Percentiles rank a stretch among this genome's conserved stretches.
These are phyloP conservation scores for Brachylomia viminalis DNA, from an alignment of 2,888 invertebrate genomes.

Conservation along the genomic window DNA sequence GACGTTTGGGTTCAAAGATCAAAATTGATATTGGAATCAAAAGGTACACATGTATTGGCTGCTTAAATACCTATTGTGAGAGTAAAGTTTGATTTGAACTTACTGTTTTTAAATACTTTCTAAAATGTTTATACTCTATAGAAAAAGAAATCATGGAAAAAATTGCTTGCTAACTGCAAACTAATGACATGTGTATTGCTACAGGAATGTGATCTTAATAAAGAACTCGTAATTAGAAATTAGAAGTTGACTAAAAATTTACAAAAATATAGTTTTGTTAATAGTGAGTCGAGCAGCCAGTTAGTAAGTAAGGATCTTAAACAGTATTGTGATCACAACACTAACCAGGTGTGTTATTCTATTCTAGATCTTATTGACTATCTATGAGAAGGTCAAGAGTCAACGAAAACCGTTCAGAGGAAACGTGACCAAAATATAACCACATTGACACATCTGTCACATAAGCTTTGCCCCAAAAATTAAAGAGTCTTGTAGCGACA, in stretches of 20 bases:
- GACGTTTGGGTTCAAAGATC: slow-evolving; percentile 53
- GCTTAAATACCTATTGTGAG: slow-evolving; percentile 46
- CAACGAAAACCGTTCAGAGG: not conserved
- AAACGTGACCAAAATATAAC: not conserved
- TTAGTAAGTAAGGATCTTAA: not conserved
- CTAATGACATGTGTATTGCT: not conserved
- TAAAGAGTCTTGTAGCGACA: slow-evolving; percentile 72
- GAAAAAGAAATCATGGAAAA: not conserved
- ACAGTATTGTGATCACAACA: not conserved
- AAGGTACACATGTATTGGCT: slow-evolving; percentile 21
- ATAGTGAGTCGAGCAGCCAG: not conserved
- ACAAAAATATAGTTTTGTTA: not conserved
- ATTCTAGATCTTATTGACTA: too few species aligned
- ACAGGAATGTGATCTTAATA: not conserved
- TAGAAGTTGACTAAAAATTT: not conserved
- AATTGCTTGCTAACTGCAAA: not conserved
- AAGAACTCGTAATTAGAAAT: not conserved
- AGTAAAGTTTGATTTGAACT: not conserved
- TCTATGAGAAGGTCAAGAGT: not conserved
- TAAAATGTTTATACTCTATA: slow-evolving; percentile 2
- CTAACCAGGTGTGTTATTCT: not conserved
- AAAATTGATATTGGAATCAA: slow-evolving; percentile 49
- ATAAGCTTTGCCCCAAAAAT: slow-evolving; percentile 76
- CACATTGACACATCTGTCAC: slow-evolving; percentile 10
- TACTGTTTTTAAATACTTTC: slow-evolving; percentile 47